A percentile compares a stretch with the other conserved stretches of the same genome.
phyloP scores from a whole-genome alignment of 2,888 invertebrate genomes.

The Coelinius sp. region DNA sequence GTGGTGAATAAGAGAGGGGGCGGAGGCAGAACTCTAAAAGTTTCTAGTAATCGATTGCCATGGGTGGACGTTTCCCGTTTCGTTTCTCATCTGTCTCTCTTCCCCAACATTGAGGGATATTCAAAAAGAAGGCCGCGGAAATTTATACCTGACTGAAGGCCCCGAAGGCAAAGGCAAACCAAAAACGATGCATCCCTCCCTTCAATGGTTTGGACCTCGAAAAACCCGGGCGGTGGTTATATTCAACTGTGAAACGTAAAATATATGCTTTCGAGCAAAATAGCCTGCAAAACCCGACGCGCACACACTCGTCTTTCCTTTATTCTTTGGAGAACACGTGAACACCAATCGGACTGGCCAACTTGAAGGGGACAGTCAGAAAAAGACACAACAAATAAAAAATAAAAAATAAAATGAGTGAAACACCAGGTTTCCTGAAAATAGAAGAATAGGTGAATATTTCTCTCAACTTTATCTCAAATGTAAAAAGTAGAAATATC shows the following conservation, averaged over 20 bases:
- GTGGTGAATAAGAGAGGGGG: slow-evolving; percentile 25
- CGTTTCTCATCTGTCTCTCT: slow-evolving; percentile 42
- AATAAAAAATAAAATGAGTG: slow-evolving; percentile 24
- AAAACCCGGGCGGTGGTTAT: slow-evolving; percentile 48
- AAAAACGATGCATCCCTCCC: slow-evolving; percentile 44
- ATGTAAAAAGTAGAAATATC: slow-evolving; percentile 8
- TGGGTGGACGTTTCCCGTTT: slow-evolving; percentile 48
- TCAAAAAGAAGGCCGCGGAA: slow-evolving; percentile 48
- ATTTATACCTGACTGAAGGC: slow-evolving; percentile 65
- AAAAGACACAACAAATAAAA: background rate
- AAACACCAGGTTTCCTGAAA: slow-evolving; percentile 9
- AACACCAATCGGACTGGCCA: background rate
- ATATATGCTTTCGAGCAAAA: slow-evolving; percentile 48
- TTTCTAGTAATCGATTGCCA: slow-evolving; percentile 50
- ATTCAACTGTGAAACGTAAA: slow-evolving; percentile 68
- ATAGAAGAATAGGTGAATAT: slow-evolving; percentile 12
- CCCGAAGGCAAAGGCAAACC: slow-evolving; percentile 29
- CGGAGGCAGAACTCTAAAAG: slow-evolving; percentile 23
- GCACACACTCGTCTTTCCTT: slow-evolving; percentile 6
- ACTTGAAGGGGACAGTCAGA: slow-evolving; percentile 2
- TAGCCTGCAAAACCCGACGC: slow-evolving; percentile 18
- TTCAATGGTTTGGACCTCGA: slow-evolving; percentile 39
- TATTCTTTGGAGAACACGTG: slow-evolving; percentile 7
- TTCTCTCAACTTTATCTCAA: background rate
- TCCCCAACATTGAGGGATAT: slow-evolving; percentile 10